phyloP scores from a whole-genome alignment of 2,113 vertebrate species.

The Pycnonotus jocosus region DNA sequence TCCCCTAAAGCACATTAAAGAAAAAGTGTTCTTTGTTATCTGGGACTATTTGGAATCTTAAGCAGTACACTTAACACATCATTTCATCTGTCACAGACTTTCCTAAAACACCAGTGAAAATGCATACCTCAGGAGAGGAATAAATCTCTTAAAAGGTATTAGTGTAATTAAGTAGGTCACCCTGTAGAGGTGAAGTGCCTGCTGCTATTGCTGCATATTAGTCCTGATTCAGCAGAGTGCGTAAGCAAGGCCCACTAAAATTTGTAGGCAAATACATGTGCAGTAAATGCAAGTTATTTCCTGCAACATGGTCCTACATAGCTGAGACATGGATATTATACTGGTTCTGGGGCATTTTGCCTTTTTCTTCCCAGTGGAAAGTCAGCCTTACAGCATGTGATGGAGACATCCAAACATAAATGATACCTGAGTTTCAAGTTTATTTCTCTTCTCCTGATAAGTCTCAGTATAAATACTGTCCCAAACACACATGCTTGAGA shows the following conservation, averaged over 20 bases:
- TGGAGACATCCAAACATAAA: neutral
- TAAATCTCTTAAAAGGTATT: slow-evolving; percentile 33
- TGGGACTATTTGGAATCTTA: neutral
- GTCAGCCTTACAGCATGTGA: neutral
- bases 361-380: neutral
- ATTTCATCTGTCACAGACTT: slow-evolving; percentile 4
- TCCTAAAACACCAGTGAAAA: slow-evolving; percentile 22
- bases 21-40: slow-evolving; percentile 41
- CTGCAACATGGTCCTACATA: neutral
- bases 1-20: slow-evolving; percentile 10
- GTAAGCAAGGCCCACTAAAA: neutral
- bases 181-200: neutral
- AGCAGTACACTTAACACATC: slow-evolving; percentile 24
- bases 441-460: neutral
- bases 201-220: neutral
- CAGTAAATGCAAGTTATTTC: neutral
- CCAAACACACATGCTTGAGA: neutral
- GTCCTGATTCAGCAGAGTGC: neutral
- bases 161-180: neutral
- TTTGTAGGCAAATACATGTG: neutral
- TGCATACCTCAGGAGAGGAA: neutral
- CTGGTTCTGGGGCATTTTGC: neutral
- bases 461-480: neutral
- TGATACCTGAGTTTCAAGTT: neutral
- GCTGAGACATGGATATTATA: neutral